A percentile compares a stretch with the other conserved stretches of the same genome.
phyloP scores from a whole-genome alignment of 2,888 invertebrate species.

The Eretmocerus hayati region DNA sequence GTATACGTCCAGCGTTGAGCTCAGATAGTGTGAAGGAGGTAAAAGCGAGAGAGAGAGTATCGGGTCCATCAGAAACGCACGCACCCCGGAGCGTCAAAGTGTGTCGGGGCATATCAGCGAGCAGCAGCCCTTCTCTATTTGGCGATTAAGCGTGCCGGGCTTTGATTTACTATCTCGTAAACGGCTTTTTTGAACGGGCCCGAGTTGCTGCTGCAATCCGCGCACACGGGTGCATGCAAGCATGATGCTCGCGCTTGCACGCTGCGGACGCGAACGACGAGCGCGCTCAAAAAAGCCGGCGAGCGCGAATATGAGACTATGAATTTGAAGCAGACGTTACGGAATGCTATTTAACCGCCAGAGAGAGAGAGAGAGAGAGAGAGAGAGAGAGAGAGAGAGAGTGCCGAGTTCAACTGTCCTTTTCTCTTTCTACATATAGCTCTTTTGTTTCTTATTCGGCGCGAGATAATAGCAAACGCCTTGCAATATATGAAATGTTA shows the following conservation, averaged over 20 bases:
- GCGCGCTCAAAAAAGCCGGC: not conserved
- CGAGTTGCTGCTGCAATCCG: not conserved
- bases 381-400: too few relatives aligned
- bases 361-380: not conserved
- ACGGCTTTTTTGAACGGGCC: conserved; percentile 25
- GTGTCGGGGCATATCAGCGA: conserved; percentile 16
- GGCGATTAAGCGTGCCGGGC: conserved; percentile 31
- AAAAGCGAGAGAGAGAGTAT: not conserved
- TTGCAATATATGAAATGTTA: conserved; percentile 20
- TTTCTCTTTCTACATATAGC: too few relatives aligned
- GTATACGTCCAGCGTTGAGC: not conserved
- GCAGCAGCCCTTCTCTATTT: conserved; percentile 30
- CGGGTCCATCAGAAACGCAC: not conserved
- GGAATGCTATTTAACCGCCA: conserved; percentile 21
- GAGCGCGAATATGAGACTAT: conserved; percentile 8
- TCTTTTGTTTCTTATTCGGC: conserved; percentile 19
- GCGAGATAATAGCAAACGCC: conserved; percentile 21
- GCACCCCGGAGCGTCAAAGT: conserved; percentile 17
- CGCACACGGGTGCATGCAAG: too few relatives aligned
- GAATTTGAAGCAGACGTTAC: conserved; percentile 17
- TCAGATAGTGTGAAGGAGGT: too few relatives aligned
- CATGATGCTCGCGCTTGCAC: too few relatives aligned
- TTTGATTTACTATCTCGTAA: conserved; percentile 37
- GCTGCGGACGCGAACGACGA: too few relatives aligned
- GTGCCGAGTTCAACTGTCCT: too few relatives aligned